These are phyloP conservation scores for Alethe castanea DNA, from an alignment of 2,113 vertebrate species.

Conservation along the genomic window DNA sequence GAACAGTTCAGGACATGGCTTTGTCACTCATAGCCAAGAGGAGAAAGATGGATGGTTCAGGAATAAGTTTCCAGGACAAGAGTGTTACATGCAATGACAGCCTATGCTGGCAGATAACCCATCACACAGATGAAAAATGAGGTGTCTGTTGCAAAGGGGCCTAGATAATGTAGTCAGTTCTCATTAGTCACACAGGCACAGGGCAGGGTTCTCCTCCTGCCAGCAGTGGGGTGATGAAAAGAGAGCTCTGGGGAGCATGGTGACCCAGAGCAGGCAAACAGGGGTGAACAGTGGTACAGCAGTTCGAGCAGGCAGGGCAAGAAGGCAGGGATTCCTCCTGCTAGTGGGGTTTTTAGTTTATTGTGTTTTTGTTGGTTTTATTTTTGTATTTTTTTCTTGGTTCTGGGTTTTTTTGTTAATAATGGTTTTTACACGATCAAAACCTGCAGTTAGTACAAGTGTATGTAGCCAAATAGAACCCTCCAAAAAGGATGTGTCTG, in stretches of 20 bases:
- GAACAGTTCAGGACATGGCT: background rate
- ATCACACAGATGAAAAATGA: background rate
- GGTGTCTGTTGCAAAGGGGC: background rate
- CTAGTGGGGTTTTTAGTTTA: background rate
- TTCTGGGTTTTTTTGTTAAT: background rate
- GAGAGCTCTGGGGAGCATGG: background rate
- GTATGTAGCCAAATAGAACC: background rate
- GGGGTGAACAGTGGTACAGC: too few species aligned
- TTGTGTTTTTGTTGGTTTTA: background rate
- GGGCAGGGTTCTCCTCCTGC: rapidly evolving
- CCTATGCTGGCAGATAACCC: background rate
- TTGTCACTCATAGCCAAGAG: background rate
- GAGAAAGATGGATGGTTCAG: background rate
- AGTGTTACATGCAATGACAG: background rate
- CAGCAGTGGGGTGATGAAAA: rapidly evolving
- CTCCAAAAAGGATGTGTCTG: background rate
- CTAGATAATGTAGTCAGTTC: background rate
- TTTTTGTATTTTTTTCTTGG: background rate
- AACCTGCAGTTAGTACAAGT: background rate
- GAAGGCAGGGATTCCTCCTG: background rate
- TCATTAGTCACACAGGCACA: rapidly evolving
- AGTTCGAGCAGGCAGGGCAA: background rate
- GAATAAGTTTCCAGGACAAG: background rate
- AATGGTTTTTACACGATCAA: rapidly evolving
- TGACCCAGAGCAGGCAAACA: rapidly evolving